These are phyloP conservation scores for Crematogaster levior DNA, from an alignment of 2,888 invertebrate genomes.

Conservation along the genomic window DNA sequence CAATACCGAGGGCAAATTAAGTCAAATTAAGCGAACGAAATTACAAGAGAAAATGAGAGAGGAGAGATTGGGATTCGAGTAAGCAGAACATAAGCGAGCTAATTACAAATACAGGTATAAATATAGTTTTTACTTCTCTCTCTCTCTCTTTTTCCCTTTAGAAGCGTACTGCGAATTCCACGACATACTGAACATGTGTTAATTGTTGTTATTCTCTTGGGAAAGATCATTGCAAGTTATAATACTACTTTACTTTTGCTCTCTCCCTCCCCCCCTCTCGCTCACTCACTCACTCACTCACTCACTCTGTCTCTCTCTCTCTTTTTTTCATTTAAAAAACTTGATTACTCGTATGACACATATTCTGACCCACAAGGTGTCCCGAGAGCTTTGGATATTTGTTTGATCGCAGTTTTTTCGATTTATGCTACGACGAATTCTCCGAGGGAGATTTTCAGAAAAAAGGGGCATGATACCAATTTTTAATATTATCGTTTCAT, in stretches of 20 bases:
- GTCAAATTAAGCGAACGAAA: slow-evolving; percentile 5
- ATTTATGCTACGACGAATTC: neutral
- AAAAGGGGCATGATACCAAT: neutral
- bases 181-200: neutral
- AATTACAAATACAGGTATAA: neutral
- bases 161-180: neutral
- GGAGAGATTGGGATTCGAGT: neutral
- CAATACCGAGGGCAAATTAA: neutral
- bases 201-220: slow-evolving; percentile 27
- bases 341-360: neutral
- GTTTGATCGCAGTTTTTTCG: slow-evolving; percentile 1
- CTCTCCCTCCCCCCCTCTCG: neutral
- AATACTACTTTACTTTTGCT: neutral
- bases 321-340: neutral
- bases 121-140: neutral
- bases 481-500: neutral
- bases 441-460: neutral
- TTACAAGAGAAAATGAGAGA: slow-evolving; percentile 1
- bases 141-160: neutral
- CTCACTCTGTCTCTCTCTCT: neutral
- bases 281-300: too few relatives aligned
- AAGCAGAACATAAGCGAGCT: neutral
- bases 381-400: neutral
- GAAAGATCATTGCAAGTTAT: neutral
- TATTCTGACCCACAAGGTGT: neutral